Base-by-base conservation (phyloP, 2,888 invertebrate genomes). In the Drosophila neutralis region DNA sequence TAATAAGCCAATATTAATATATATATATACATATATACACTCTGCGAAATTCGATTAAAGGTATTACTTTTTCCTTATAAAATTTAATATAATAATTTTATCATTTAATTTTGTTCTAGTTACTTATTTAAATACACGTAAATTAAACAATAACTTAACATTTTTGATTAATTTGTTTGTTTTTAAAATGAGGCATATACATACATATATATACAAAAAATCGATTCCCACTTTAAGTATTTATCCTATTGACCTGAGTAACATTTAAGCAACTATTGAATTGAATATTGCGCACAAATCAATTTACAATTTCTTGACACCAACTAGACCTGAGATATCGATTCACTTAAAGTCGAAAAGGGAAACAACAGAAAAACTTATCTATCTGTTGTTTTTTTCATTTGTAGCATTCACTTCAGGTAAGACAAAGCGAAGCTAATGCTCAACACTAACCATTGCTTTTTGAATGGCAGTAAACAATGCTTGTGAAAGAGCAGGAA, bases 381-480 rank as follows among this genome's bases (percentile, higher is more conserved):
- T 54, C 58, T 69, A 24, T 67, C 62, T 45, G 21, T 27, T 52
- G 13, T 48, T 15, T 8, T 49, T 49, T 59, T 24, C 4, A 45
- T 45, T 35, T 49, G n/a, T 40, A 36, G 53, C 66, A 67, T 66
- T 69, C 62, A 49, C 61, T 74, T n/a, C 71, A 80, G 86, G 74
- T 86, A 80, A 72, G 78, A 53, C 49, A 48, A 65, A 53, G 60
- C 35, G 42, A 53, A 40, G 11, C 35, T 31, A 56, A 36, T 35
- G 57, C 33, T 53, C 38, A 53, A 57, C 49, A 53, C 53, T 76
- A 72, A 58, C 78, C 61, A 65, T 49, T 61, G 72, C 49, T 73
- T 64, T 67, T 63, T 62, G 58, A 52, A 64, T 62, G 56, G 60
- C 53, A 57, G 56, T 58, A 60, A 81, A 74, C 87, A 83, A 72